phyloP scores from a whole-genome alignment of 2,113 vertebrate species.

The Ancistrus triradiatus region DNA sequence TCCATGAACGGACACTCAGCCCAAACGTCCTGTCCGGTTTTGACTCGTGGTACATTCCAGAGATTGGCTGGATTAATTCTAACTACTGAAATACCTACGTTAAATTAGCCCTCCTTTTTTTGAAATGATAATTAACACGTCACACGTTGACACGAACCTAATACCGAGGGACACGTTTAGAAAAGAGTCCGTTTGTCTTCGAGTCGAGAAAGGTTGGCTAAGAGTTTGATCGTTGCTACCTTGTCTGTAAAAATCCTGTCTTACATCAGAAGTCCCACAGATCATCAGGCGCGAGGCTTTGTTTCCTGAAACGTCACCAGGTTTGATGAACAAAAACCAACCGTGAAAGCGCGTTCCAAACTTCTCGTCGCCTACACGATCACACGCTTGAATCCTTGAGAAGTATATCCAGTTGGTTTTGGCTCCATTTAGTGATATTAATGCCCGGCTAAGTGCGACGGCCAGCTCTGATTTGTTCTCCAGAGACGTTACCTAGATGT shows the following conservation, averaged over 20 bases:
- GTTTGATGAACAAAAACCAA: too few relatives aligned
- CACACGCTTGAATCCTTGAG: too few relatives aligned
- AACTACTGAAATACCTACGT: constrained; percentile 4
- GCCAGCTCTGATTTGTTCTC: background rate
- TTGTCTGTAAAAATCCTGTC: constrained; percentile 29
- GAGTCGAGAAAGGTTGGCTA: constrained; percentile 22
- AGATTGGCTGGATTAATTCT: constrained; percentile 4
- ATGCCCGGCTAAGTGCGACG: background rate
- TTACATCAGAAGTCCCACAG: constrained; percentile 14
- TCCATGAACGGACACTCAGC: background rate
- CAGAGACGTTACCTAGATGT: background rate
- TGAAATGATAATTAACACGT: constrained; percentile 3
- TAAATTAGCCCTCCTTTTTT: constrained; percentile 34
- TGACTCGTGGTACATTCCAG: background rate
- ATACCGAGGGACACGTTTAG: constrained; percentile 34
- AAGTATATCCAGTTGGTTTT: background rate
- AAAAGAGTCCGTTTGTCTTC: constrained; percentile 23
- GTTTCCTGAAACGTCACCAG: background rate
- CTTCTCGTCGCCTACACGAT: too few relatives aligned
- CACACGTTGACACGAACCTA: constrained; percentile 48
- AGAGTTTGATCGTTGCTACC: constrained; percentile 32
- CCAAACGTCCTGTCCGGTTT: background rate
- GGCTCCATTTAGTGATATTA: background rate
- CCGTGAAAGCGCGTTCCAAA: too few relatives aligned
- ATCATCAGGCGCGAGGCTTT: constrained; percentile 4